Percentiles rank a stretch among this genome's conserved stretches.
Evolutionary conservation across 1,140 invertebrate genomes (phyloP).

Genomic region (Frieseomelitta varia): DNA sequence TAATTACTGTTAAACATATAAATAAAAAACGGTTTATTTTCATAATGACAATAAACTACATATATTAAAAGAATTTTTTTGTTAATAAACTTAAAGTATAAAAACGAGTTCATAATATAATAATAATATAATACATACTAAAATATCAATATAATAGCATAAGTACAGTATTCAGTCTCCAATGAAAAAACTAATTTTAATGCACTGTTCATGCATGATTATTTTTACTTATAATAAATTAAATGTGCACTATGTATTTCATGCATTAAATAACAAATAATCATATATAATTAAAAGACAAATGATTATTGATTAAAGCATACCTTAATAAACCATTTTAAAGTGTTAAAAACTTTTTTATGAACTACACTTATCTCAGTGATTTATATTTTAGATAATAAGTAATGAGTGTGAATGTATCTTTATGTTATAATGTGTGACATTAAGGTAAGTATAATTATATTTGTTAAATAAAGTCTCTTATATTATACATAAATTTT

Average conservation of each 20-base stretch:
- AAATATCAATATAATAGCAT: not conserved
- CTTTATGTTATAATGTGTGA: not conserved
- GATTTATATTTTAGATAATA: not conserved
- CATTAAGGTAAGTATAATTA: constrained; percentile 41
- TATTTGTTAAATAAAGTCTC: not conserved
- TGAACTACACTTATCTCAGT: not conserved
- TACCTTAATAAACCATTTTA: constrained; percentile 24
- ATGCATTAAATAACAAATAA: not conserved
- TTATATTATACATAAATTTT: not conserved
- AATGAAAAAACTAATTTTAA: not conserved
- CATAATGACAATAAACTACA: not conserved
- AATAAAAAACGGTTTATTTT: not conserved
- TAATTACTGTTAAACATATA: not conserved
- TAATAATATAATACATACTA: not conserved
- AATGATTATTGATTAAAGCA: constrained; percentile 35
- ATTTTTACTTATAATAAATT: not conserved
- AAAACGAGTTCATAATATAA: not conserved
- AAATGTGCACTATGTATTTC: not conserved
- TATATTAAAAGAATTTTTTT: not conserved
- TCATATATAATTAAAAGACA: not conserved
- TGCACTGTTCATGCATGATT: not conserved
- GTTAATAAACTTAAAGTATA: not conserved
- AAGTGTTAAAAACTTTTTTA: not conserved
- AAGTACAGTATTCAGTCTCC: not conserved
- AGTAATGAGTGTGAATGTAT: not conserved